These are phyloP conservation scores for Artibeus lituratus DNA, from an alignment of 2,797 vertebrate species.

Conservation along the genomic window DNA sequence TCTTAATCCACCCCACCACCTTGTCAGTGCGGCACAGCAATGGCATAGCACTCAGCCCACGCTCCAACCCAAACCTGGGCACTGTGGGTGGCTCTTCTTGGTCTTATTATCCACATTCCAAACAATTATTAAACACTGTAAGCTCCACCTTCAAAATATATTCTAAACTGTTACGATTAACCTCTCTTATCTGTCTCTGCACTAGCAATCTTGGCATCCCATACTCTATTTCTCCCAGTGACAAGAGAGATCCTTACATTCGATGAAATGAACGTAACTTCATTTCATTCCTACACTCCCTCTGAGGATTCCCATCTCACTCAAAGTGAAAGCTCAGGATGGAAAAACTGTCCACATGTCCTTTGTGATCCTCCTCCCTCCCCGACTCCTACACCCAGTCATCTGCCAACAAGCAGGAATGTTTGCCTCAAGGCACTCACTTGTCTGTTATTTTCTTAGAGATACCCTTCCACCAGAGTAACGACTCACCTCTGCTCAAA, in stretches of 20 bases:
- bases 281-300: background rate
- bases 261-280: background rate
- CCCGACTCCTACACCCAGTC: background rate
- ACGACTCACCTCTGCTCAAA: background rate
- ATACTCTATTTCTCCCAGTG: background rate
- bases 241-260: background rate
- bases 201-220: background rate
- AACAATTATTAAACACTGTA: background rate
- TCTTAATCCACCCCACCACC: background rate
- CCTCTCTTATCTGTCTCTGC: background rate
- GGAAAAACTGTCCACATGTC: accelerated
- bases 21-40: background rate
- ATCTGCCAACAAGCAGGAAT: background rate
- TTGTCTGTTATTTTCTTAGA: background rate
- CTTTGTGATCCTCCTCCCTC: background rate
- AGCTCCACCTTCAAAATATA: background rate
- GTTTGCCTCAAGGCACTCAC: background rate
- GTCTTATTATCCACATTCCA: background rate
- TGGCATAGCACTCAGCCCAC: background rate
- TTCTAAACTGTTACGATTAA: background rate
- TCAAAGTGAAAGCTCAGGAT: background rate
- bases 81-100: background rate
- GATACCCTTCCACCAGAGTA: background rate
- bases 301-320: background rate
- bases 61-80: background rate